These are phyloP conservation scores for Tadarida brasiliensis DNA, from an alignment of 2,797 vertebrate species.

Conservation along the genomic window DNA sequence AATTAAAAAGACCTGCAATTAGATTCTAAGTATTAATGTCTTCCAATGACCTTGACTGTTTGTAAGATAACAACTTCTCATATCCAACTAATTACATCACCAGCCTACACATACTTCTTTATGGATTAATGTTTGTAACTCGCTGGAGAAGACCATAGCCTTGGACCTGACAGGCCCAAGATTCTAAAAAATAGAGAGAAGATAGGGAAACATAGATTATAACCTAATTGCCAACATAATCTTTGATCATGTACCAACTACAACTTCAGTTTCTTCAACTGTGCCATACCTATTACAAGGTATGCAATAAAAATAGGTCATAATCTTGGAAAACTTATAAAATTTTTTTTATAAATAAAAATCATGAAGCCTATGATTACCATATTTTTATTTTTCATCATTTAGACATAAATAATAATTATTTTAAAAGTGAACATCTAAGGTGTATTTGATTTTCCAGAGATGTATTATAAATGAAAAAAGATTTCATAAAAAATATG, in stretches of 20 bases:
- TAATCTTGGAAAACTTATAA: not conserved
- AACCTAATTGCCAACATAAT: not conserved
- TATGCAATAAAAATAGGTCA: not conserved
- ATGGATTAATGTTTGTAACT: not conserved
- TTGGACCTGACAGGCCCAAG: not conserved
- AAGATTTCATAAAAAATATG: not conserved
- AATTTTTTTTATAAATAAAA: not conserved
- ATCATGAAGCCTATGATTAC: not conserved
- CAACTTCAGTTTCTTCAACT: not conserved
- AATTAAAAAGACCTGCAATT: not conserved
- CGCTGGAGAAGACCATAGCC: not conserved
- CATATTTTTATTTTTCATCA: constrained; percentile 12
- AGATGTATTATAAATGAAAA: constrained; percentile 41
- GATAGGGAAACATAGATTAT: not conserved
- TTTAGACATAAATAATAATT: not conserved
- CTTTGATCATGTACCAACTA: not conserved
- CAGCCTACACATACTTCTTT: not conserved
- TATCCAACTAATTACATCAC: not conserved
- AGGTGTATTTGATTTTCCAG: constrained; percentile 38
- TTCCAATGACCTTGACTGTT: not conserved
- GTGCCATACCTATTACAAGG: not conserved
- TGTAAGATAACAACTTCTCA: not conserved
- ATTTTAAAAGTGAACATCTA: constrained; percentile 1
- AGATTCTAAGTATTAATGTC: not conserved
- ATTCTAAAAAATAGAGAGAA: not conserved